These are phyloP conservation scores for Ochropleura leucogaster DNA, from an alignment of 2,888 invertebrate species.

Conservation along the genomic window DNA sequence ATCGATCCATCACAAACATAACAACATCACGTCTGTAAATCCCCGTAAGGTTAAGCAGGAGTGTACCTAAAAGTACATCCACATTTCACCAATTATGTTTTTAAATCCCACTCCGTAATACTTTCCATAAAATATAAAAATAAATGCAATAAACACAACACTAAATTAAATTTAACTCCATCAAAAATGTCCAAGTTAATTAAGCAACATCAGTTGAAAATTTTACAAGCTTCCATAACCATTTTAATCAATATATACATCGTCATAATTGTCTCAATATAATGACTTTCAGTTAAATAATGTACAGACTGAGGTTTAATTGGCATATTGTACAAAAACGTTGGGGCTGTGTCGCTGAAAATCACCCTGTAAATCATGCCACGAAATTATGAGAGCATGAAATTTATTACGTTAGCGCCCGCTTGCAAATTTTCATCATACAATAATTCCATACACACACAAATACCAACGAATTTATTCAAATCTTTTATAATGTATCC, in stretches of 20 bases:
- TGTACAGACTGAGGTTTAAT: conserved; percentile 73
- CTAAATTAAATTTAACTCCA: background rate
- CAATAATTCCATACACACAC: conserved; percentile 80
- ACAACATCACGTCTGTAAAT: too few relatives aligned
- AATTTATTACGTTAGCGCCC: conserved; percentile 86
- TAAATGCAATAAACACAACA: background rate
- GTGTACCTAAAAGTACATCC: too few relatives aligned
- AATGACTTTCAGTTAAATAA: conserved; percentile 67
- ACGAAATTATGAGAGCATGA: conserved; percentile 85
- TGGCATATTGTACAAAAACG: conserved; percentile 80
- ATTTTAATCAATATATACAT: conserved; percentile 59
- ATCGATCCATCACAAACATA: too few relatives aligned
- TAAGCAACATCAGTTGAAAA: conserved; percentile 27
- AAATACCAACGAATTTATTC: conserved; percentile 79
- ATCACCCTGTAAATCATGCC: conserved; percentile 84
- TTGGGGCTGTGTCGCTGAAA: conserved; percentile 75
- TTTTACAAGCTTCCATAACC: conserved; percentile 40
- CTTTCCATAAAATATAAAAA: background rate
- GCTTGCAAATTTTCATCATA: conserved; percentile 86
- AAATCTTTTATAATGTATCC: conserved; percentile 64
- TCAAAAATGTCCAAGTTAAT: conserved; percentile 33
- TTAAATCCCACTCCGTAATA: too few relatives aligned
- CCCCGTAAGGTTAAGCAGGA: too few relatives aligned
- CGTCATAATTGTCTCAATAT: conserved; percentile 57
- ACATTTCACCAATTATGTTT: too few relatives aligned